Evolutionary conservation across 2,888 invertebrate species (phyloP), one percentile per base, ranked within the genome.

Genomic region (Steromphala cineraria): DNA sequence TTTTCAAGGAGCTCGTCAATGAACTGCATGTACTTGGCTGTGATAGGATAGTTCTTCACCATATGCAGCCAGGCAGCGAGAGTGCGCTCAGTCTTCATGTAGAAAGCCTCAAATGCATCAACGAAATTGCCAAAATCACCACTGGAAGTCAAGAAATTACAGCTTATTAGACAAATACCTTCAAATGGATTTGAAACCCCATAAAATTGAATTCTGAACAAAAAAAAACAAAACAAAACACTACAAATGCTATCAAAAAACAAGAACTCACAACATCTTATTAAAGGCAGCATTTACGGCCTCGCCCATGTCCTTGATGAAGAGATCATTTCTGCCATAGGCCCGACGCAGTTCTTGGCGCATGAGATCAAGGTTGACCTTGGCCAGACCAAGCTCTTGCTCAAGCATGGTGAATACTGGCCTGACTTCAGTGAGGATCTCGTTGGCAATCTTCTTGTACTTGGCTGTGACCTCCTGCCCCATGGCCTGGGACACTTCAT

Each of bases 241-340:
- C n/a, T n/a, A n/a, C n/a, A n/a, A 13, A 1, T 10, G 13, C 10
- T 46, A 46, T 5, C 13, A 10, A 5, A 1, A 10, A 46, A 5
- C 46, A 5, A 21, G 28, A 52, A 76, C 76, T 76, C 36, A 76
- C 76, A 76, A 53, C 55, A 55, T 19, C 55, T 36, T 17, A 31
- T 55, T 53, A 19, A 76, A 76, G 15, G 28, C 55, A 15, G 13
- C 31, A 31, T 53, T 53, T 13, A 84, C 77, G 19, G 81, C 67
- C n/a, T 87, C 82, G n/a, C 86, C 88, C 24, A 89, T 79, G 31
- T 88, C 86, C 40, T 81, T 82, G 36, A 90, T 82, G 79, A 88
- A 88, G 8, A 90, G 75, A 15, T 87, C 87, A 82, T 90, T 90
- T n/a, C 87, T 53, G 40, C 78, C 79, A 78, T 89, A 86, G 82